Evolutionary conservation across 2,888 invertebrate genomes (phyloP).

Genomic region (Apamea epomidion): DNA sequence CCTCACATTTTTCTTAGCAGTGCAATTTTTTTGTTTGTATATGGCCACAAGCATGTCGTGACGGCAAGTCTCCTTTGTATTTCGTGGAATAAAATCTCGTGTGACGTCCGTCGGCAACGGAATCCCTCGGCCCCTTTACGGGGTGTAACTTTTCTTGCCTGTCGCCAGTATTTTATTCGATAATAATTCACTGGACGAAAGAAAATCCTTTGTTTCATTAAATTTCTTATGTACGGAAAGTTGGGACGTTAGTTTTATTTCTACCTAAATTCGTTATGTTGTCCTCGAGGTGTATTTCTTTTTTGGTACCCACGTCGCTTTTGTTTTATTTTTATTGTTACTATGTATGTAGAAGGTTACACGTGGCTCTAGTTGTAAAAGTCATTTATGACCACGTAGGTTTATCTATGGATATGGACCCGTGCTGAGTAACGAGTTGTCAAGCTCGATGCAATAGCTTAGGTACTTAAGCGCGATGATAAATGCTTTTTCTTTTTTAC

Average conservation of each 20-base stretch:
- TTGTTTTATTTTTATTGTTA: slow-evolving; percentile 37
- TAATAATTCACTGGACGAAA: slow-evolving; percentile 82
- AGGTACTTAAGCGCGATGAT: too few species aligned
- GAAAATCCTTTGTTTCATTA: slow-evolving; percentile 82
- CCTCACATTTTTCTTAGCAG: slow-evolving; percentile 68
- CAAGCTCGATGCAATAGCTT: not conserved
- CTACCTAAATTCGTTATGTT: slow-evolving; percentile 59
- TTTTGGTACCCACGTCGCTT: slow-evolving; percentile 17
- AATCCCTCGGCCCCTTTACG: slow-evolving; percentile 82
- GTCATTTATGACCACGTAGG: not conserved
- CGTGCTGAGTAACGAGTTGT: not conserved
- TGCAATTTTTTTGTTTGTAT: slow-evolving; percentile 77
- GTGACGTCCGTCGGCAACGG: slow-evolving; percentile 74
- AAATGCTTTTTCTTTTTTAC: not conserved
- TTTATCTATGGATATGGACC: too few species aligned
- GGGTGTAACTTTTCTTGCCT: slow-evolving; percentile 84
- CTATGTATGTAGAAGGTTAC: not conserved
- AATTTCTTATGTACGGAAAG: slow-evolving; percentile 72
- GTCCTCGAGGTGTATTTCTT: slow-evolving; percentile 34
- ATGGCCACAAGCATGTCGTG: slow-evolving; percentile 77
- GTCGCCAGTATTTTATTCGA: slow-evolving; percentile 85
- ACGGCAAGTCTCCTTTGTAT: slow-evolving; percentile 79
- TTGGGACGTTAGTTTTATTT: slow-evolving; percentile 72
- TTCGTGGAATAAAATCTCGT: slow-evolving; percentile 85
- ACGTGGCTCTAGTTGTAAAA: not conserved